A percentile compares a stretch with the other conserved stretches of the same genome.
Conservation (phyloP, 1,140 invertebrate genomes). For the Palaemon carinicauda region DNA sequence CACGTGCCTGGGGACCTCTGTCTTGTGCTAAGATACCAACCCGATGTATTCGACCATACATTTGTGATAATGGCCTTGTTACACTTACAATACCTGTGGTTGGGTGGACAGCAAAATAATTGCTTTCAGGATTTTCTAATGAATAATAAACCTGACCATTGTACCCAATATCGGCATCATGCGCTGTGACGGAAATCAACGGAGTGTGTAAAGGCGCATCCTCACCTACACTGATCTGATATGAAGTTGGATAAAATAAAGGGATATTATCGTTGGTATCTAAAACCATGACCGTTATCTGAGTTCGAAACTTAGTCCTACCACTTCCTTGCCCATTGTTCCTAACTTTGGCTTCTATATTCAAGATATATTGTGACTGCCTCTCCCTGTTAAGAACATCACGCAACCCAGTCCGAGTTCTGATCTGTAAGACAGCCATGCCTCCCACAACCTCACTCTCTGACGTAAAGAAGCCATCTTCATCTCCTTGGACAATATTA, state of each 20-base stretch:
- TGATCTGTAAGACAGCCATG: slow-evolving; percentile 89
- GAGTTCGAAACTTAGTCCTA: slow-evolving; percentile 70
- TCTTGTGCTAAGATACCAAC: slow-evolving; percentile 46
- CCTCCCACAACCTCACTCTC: slow-evolving; percentile 88
- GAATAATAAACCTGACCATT: slow-evolving; percentile 97
- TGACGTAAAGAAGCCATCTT: slow-evolving; percentile 90
- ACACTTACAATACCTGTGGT: slow-evolving; percentile 88
- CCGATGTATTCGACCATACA: slow-evolving; percentile 66
- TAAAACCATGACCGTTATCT: slow-evolving; percentile 80
- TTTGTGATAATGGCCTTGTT: slow-evolving; percentile 79
- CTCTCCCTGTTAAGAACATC: slow-evolving; percentile 91
- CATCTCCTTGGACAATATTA: slow-evolving; percentile 84
- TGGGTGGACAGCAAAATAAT: slow-evolving; percentile 86
- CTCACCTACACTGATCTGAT: slow-evolving; percentile 84
- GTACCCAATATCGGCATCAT: slow-evolving; percentile 91
- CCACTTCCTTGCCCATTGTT: background rate
- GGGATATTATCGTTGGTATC: slow-evolving; percentile 95
- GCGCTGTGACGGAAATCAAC: slow-evolving; percentile 73
- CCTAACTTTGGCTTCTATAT: slow-evolving; percentile 77
- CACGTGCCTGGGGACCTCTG: slow-evolving; percentile 25
- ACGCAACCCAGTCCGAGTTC: slow-evolving; percentile 84
- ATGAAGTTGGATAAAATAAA: slow-evolving; percentile 86
- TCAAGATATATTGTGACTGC: slow-evolving; percentile 81
- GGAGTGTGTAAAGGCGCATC: slow-evolving; percentile 81
- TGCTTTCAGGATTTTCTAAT: slow-evolving; percentile 79